Evolutionary conservation across 2,797 vertebrate species (phyloP).

Genomic region (Premnoplex brunnescens): DNA sequence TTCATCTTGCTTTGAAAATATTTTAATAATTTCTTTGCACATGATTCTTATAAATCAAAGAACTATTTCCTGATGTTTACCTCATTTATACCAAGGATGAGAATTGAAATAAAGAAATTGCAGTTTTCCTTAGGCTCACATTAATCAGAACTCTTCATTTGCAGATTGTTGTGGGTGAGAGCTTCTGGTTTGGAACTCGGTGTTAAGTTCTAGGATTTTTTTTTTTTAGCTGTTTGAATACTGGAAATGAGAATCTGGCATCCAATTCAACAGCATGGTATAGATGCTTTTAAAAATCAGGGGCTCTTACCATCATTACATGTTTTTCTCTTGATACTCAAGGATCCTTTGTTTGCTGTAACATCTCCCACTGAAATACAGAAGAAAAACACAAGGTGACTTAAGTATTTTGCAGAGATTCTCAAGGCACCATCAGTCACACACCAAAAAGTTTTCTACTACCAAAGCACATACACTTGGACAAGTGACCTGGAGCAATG

Average conservation of each 20-base stretch:
- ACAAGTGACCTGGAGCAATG: neutral
- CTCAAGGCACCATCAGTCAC: neutral
- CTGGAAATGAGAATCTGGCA: neutral
- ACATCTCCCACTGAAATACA: slow-evolving; percentile 65
- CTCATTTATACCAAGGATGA: neutral
- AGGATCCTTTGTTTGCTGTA: slow-evolving; percentile 26
- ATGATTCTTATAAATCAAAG: neutral
- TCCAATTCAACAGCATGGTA: neutral
- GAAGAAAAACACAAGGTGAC: slow-evolving; percentile 34
- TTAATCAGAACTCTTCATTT: neutral
- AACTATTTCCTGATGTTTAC: neutral
- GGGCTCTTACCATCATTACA: slow-evolving; percentile 57
- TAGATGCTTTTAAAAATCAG: neutral
- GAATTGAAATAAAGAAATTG: neutral
- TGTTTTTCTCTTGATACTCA: slow-evolving; percentile 68
- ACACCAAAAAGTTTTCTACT: neutral
- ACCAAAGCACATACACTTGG: neutral
- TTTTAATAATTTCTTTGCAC: neutral
- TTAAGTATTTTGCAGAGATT: neutral
- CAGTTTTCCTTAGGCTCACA: neutral
- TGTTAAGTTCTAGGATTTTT: neutral
- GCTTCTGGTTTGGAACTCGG: neutral
- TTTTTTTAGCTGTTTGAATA: neutral
- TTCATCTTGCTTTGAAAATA: neutral
- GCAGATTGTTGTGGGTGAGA: neutral